A percentile compares a stretch with the other conserved stretches of the same genome.
phyloP scores from a whole-genome alignment of 2,888 invertebrate genomes.

The Idaea biselata region DNA sequence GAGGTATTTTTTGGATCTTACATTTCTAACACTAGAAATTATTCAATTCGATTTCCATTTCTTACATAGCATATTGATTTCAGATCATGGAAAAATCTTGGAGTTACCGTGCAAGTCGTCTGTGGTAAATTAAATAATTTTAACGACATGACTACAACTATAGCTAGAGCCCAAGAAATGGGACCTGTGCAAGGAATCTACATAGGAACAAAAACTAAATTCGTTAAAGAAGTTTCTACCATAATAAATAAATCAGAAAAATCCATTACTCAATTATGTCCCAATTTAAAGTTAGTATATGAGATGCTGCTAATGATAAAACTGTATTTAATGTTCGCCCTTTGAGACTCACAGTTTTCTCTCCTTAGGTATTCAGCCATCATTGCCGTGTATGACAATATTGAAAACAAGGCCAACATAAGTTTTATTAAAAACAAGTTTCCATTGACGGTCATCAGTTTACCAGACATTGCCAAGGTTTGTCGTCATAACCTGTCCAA shows the following conservation, averaged over 20 bases:
- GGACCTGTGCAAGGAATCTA: conserved; percentile 13
- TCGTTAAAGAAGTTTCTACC: not conserved
- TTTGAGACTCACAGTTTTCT: not conserved
- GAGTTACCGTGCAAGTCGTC: conserved; percentile 3
- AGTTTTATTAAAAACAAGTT: not conserved
- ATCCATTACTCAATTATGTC: not conserved
- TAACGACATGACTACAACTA: not conserved
- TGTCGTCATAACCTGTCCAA: not conserved
- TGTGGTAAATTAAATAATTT: not conserved
- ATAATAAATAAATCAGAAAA: not conserved
- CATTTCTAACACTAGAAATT: not conserved
- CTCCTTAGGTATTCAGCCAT: not conserved
- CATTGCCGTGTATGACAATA: not conserved
- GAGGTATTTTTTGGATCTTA: conserved; percentile 9
- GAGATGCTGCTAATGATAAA: not conserved
- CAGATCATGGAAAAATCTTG: conserved; percentile 4
- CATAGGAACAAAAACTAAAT: conserved; percentile 17
- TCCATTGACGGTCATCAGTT: not conserved
- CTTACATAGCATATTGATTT: not conserved
- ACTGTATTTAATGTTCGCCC: not conserved
- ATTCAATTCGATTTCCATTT: not conserved
- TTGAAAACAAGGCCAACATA: not conserved
- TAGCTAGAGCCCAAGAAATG: not conserved
- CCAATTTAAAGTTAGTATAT: not conserved
- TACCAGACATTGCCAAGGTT: not conserved